Base-by-base conservation (phyloP, 1,140 invertebrate genomes). In the Pseudomyrmex concolor region DNA sequence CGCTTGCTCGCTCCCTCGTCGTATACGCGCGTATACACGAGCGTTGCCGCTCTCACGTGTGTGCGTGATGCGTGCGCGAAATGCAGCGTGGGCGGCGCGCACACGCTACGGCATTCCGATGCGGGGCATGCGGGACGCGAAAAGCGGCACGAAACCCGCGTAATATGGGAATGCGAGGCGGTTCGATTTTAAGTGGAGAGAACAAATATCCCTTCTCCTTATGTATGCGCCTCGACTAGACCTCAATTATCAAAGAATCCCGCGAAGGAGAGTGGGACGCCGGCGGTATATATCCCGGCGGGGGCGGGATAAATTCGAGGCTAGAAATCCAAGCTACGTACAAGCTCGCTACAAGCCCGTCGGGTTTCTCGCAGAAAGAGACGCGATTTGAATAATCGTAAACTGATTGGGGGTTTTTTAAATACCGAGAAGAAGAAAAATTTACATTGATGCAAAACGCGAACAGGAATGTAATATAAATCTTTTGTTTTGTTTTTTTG, bases 241-340 rank as follows among this genome's bases (percentile, higher is more conserved):
- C 90, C 87, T 87, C 89, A 89, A 91, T 92, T 91, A 92, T 86
- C 73, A 67, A 87, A 82, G 90, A 91, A 92, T 92, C 83, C 89
- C 70, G 81, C 59, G 73, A 74, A 71, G 60, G 60, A 17, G n/a
- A 51, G 78, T 55, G 64, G 55, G 84, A 66, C 59, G 43, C 25
- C 22, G 55, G 55, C 13, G 88, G 64, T 63, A 12, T 63, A 12
- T 15, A 48, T 45, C 67, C 15, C 64, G 34, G 76, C 76, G 83
- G 83, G 66, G 71, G 71, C 74, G 77, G 73, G 80, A 68, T 87
- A 89, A 88, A 88, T 85, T 86, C 80, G 72, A 17, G 86, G 80
- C 60, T 88, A 59, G 74, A 82, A 82, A 80, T 71, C 48, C 63
- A 43, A 19, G 25, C 51, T 25, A 72, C 34, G 71, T 74, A 74